A percentile compares a stretch with the other conserved stretches of the same genome.
Evolutionary conservation across 2,888 invertebrate genomes (phyloP).

Genomic region (Stenodera caucasica): DNA sequence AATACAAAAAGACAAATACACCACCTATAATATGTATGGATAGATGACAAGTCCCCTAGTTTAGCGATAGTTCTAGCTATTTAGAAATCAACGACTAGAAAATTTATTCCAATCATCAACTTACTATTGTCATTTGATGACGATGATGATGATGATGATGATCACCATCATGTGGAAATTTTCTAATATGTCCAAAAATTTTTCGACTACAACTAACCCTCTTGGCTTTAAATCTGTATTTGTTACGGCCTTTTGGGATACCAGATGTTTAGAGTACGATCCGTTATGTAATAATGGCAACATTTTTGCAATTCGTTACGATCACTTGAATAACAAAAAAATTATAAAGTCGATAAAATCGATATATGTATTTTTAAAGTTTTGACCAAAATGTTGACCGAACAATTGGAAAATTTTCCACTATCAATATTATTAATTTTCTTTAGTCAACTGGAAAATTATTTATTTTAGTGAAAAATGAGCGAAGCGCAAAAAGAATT

Average conservation of each 20-base stretch:
- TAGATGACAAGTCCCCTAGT: slow-evolving; percentile 15
- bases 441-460: too few relatives aligned
- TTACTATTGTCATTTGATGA: slow-evolving; percentile 40
- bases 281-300: neutral
- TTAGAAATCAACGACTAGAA: slow-evolving; percentile 53
- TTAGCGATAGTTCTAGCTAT: slow-evolving; percentile 50
- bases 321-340: slow-evolving; percentile 3
- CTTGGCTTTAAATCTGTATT: neutral
- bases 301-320: slow-evolving; percentile 3
- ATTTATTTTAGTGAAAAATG: too few relatives aligned
- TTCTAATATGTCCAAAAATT: too few relatives aligned
- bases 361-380: too few relatives aligned
- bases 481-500: too few relatives aligned
- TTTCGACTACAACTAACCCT: too few relatives aligned
- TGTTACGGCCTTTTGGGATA: neutral
- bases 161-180: too few relatives aligned
- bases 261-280: slow-evolving; percentile 1
- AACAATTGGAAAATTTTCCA: too few relatives aligned
- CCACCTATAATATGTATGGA: slow-evolving; percentile 1
- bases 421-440: too few relatives aligned
- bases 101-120: slow-evolving; percentile 49
- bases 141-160: too few relatives aligned
- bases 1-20: slow-evolving; percentile 32
- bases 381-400: too few relatives aligned
- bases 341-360: neutral